Evolutionary conservation across 2,113 vertebrate species (phyloP), one percentile per base, ranked within the genome.

Genomic region (Mugil cephalus): DNA sequence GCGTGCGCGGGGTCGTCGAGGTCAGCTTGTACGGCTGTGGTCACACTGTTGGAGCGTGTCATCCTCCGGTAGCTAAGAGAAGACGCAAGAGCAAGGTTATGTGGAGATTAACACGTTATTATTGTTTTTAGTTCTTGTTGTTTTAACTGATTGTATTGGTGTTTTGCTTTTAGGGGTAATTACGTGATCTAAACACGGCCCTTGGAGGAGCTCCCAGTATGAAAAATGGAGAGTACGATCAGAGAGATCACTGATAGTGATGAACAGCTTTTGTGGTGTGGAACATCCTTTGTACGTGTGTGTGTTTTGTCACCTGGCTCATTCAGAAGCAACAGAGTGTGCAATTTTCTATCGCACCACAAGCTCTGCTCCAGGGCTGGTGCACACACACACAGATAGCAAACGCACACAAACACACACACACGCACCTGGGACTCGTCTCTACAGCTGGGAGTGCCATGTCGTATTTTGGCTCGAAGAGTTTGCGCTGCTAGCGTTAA

Each of bases 1-100:
- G 13, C 35, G 1, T 82, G 72, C 1, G 67, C 1, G 5, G 85
- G 85, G 69, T 85, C 64, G 3, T 92, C 90, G 53, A 92, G 94
- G 89, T 97, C 96, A 0, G 89, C 92, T 71, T 99, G 98, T 43
- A 99, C 98, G 0, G 97, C 97, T 18, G 98, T 90, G 8, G 98
- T 98, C 63, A 99, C 98, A 15, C 98, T 93, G 78, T 91, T 90
- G 80, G 91, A 92, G 59, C 90, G 88, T 12, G 90, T 90, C 88
- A 91, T 85, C 74, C 88, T 75, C 43, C 89, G 88, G 59, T 91
- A 80, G 74, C 92, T 93, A 15, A 21, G 30, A 21, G 4, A 74
- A 36, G 56, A 65, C 30, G 17, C 17, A 63, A 58, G n/a, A 58
- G 18, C 24, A 66, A 35, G 38, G 11, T 10, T 46, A 46, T 13